Evolutionary conservation across 2,888 invertebrate species (phyloP).

Genomic region (Toxonevra muliebris): DNA sequence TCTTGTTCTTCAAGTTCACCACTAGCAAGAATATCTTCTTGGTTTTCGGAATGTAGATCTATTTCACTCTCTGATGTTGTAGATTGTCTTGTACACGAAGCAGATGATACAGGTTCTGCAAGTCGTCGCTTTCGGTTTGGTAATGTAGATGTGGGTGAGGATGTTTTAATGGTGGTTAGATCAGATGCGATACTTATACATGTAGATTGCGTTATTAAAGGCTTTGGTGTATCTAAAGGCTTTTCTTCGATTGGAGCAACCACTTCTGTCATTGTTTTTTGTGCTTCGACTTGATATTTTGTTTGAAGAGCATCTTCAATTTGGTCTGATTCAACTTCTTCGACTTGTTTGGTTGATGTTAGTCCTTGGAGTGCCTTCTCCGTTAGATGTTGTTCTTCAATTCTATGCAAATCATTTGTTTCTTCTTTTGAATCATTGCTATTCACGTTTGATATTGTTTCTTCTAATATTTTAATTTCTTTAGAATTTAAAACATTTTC

Average conservation of each 20-base stretch:
- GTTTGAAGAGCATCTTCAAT: not conserved
- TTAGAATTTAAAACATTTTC: not conserved
- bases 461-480: not conserved
- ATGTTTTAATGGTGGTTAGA: not conserved
- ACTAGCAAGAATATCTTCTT: constrained; percentile 59
- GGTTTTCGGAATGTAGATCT: constrained; percentile 65
- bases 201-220: not conserved
- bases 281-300: not conserved
- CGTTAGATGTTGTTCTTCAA: not conserved
- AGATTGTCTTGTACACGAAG: constrained; percentile 42
- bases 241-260: not conserved
- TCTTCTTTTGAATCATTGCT: not conserved
- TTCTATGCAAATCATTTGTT: not conserved
- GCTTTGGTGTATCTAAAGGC: not conserved
- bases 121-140: constrained; percentile 59
- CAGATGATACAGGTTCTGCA: constrained; percentile 46
- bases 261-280: not conserved
- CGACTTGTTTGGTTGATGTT: not conserved
- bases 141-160: not conserved
- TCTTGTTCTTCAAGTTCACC: constrained; percentile 52
- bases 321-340: constrained; percentile 13
- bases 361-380: not conserved
- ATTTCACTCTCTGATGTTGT: constrained; percentile 61
- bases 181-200: not conserved
- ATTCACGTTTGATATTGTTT: not conserved